Base-by-base conservation (phyloP, 2,888 invertebrate species). In the Sussaba pulchella region DNA sequence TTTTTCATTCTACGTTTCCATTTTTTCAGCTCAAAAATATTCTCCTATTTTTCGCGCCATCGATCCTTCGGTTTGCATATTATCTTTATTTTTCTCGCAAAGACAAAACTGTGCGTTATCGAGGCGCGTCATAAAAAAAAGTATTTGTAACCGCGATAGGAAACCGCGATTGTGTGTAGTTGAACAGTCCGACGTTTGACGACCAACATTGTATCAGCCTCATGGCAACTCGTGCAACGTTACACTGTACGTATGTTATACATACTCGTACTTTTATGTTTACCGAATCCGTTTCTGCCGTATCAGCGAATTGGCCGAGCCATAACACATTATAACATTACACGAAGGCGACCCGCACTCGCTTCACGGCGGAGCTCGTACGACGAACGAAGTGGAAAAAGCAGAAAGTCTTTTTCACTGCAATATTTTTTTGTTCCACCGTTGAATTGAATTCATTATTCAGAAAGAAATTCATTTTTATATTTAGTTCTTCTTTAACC, bases 281-380 rank as follows among this genome's bases (percentile, higher is more conserved):
- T 64, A 78, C 69, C 50, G 72, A 71, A 81, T 82, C 57, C 82
- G 76, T 87, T 88, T 72, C 74, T 81, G 84, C 87, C 52, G 83
- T 78, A 82, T 88, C 87, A 84, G 85, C 87, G 83, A 76, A 64
- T 84, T 82, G 12, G 21, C 84, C 80, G 74, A 77, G 79, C 74
- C 80, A 81, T 78, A 83, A 83, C 79, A 83, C 79, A 83, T 43
- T 66, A 54, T 50, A 59, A 70, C 47, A 39, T 43, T 24, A 75
- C 59, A 50, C 69, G 66, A 61, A 47, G 17, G 6, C 50, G 50
- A 59, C 52, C 81, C 78, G 83, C n/a, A 12, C 45, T 57, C 43
- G 57, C 19, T 70, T 19, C 26, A 26, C 14, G 21, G 41, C 43
- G 69, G 45, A 69, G 10, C 12, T 14, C 43, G 57, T 45, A 31